Evolutionary conservation across 2,113 vertebrate genomes (phyloP).

Genomic region (Noturus placidus): DNA sequence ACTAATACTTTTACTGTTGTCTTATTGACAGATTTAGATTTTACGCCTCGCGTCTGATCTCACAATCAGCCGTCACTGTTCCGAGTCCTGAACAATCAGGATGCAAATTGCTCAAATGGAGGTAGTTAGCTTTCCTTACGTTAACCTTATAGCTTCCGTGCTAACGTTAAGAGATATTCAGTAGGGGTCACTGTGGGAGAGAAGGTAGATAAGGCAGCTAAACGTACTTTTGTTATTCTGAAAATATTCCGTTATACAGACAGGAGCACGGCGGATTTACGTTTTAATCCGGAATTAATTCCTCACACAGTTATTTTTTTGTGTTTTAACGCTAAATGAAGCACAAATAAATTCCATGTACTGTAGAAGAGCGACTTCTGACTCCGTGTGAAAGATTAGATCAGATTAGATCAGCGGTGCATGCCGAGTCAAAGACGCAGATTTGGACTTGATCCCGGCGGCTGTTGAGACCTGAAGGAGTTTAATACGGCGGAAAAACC

Average conservation of each 20-base stretch:
- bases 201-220: neutral
- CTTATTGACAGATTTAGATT: too few relatives aligned
- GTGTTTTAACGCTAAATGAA: neutral
- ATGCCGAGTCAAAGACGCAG: neutral
- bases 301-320: neutral
- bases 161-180: too few relatives aligned
- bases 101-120: neutral
- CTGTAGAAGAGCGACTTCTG: neutral
- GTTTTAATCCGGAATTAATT: neutral
- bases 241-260: neutral
- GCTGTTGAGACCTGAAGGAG: neutral
- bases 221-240: neutral
- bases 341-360: neutral
- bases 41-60: too few relatives aligned
- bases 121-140: too few relatives aligned
- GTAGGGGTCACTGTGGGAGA: too few relatives aligned
- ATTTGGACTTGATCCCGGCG: neutral
- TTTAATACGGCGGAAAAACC: neutral
- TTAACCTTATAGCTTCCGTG: too few relatives aligned
- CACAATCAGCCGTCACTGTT: too few relatives aligned
- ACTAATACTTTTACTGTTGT: too few relatives aligned
- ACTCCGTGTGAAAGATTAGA: neutral
- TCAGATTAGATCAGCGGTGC: neutral
- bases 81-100: too few relatives aligned
- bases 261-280: neutral